These are phyloP conservation scores for Hipparchia sbordonii DNA, from an alignment of 2,888 invertebrate species.

Conservation along the genomic window DNA sequence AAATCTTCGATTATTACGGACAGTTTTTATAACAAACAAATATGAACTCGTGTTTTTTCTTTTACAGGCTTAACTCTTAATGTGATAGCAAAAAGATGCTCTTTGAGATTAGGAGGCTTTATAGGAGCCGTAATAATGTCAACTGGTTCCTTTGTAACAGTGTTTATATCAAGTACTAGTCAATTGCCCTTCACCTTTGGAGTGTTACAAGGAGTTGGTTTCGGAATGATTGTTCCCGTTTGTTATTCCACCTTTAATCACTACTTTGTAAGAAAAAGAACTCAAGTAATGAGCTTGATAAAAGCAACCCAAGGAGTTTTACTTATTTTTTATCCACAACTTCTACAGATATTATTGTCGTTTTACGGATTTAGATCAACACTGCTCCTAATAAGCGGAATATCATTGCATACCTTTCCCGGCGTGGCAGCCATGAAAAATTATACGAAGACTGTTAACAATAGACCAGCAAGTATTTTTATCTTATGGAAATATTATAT, in stretches of 20 bases:
- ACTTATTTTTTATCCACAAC: constrained; percentile 83
- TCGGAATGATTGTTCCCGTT: constrained; percentile 85
- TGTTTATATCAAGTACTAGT: constrained; percentile 79
- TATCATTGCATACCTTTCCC: constrained; percentile 83
- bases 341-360: constrained; percentile 75
- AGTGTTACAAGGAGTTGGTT: constrained; percentile 83
- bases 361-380: constrained; percentile 85
- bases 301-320: constrained; percentile 84
- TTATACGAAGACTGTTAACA: constrained; percentile 40
- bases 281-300: constrained; percentile 84
- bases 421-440: constrained; percentile 84
- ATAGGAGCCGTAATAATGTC: constrained; percentile 79
- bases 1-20: no score
- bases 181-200: constrained; percentile 83
- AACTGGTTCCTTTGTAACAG: constrained; percentile 77
- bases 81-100: constrained; percentile 75
- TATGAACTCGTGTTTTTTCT: not conserved
- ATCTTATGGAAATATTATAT: constrained; percentile 35
- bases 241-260: constrained; percentile 84
- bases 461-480: constrained; percentile 72
- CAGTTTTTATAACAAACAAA: no score
- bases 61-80: constrained; percentile 84
- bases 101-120: constrained; percentile 81
- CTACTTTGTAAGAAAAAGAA: constrained; percentile 84
- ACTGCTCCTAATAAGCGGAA: constrained; percentile 80